phyloP scores from a whole-genome alignment of 2,888 invertebrate genomes.

The Drosophila koepferae region DNA sequence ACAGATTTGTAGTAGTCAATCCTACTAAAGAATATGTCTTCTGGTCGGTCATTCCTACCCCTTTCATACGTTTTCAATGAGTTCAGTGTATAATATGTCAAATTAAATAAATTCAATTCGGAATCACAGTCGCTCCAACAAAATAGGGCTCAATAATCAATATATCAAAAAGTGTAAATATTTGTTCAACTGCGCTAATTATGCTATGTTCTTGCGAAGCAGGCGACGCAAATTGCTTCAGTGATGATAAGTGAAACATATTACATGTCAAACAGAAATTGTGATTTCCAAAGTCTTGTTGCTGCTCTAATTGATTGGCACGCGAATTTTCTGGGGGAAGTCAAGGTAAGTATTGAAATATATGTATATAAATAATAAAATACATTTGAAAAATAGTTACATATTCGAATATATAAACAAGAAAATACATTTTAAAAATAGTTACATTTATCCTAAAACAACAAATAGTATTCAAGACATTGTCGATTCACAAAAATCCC shows the following conservation, averaged over 20 bases:
- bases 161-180: conserved; percentile 25
- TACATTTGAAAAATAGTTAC: too few relatives aligned
- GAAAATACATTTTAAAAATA: too few relatives aligned
- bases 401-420: too few relatives aligned
- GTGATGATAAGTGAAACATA: conserved; percentile 4
- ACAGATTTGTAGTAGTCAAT: too few relatives aligned
- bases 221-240: neutral
- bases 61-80: neutral
- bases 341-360: neutral
- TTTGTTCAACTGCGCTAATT: conserved; percentile 17
- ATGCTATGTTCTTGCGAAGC: neutral
- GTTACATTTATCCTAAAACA: too few relatives aligned
- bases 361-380: too few relatives aligned
- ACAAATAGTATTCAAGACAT: too few relatives aligned
- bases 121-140: neutral
- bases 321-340: neutral
- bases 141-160: conserved; percentile 14
- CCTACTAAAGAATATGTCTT: too few relatives aligned
- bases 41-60: too few relatives aligned
- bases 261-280: conserved; percentile 3
- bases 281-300: conserved; percentile 1
- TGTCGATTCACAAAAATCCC: too few relatives aligned
- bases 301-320: conserved; percentile 4
- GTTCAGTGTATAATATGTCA: neutral
- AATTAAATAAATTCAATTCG: conserved; percentile 8